A percentile compares a stretch with the other conserved stretches of the same genome.
phyloP scores from a whole-genome alignment of 92 coral and sea anemone genomes.

The Actinernus sp. region DNA sequence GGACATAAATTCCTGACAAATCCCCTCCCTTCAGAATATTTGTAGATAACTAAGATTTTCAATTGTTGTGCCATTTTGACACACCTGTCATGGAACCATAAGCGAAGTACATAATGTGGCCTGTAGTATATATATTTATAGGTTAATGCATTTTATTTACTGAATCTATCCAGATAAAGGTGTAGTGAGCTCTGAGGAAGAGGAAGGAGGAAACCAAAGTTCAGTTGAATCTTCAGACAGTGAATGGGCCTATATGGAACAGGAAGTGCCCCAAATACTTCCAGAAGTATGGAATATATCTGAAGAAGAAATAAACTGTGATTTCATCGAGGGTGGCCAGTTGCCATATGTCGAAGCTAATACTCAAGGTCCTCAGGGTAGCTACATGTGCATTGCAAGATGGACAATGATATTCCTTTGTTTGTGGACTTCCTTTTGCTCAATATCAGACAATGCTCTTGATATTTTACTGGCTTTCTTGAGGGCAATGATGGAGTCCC shows the following conservation, averaged over 20 bases:
- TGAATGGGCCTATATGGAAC: not conserved
- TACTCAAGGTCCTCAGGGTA: slow-evolving; percentile 3
- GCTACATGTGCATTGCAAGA: slow-evolving; percentile 17
- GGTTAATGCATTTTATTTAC: too few species aligned
- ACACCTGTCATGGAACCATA: too few species aligned
- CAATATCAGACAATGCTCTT: slow-evolving; percentile 75
- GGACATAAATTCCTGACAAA: too few species aligned
- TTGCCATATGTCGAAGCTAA: slow-evolving; percentile 28
- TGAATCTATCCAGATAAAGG: too few species aligned
- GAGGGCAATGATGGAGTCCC: slow-evolving; percentile 38
- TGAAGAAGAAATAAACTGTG: slow-evolving; percentile 43
- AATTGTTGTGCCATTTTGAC: too few species aligned
- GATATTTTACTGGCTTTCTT: slow-evolving; percentile 47
- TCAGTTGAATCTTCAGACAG: too few species aligned
- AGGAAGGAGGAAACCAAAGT: too few species aligned
- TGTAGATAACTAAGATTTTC: too few species aligned
- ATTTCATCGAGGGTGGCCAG: slow-evolving; percentile 23
- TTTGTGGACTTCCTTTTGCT: slow-evolving; percentile 75
- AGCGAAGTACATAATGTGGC: too few species aligned
- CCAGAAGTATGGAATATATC: slow-evolving; percentile 30
- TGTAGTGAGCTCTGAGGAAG: too few species aligned
- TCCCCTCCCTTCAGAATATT: too few species aligned
- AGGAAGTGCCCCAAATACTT: not conserved
- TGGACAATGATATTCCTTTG: slow-evolving; percentile 62
- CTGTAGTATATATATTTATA: too few species aligned